Base-by-base conservation (phyloP, 1,140 invertebrate species). In the Ostrea denselamellosa region DNA sequence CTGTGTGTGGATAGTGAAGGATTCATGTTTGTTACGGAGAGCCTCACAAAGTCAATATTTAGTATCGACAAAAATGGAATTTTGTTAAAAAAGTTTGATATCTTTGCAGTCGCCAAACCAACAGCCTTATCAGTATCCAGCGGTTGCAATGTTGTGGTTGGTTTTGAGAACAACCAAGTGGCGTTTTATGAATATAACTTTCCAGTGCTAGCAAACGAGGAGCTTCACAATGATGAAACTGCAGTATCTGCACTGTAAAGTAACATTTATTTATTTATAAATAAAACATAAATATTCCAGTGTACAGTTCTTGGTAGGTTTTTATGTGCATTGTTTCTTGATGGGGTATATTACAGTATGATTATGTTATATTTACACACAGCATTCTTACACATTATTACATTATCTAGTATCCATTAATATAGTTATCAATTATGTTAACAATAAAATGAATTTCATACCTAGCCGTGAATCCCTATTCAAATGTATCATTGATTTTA, bases 31-130 rank as follows among this genome's bases (percentile, higher is more conserved):
- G 28, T 77, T 77, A 77, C 68, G 22, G 68, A 77, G 14, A 77
- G 68, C 7, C 68, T 28, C 22, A 17, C 68, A 0, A 77, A 34
- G 25, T 77, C 68, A 10, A 77, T 77, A 77, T 77, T 28, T 34
- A 77, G 22, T 25, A 22, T 77, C 12, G 68, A 77, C 68, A 77
- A 2, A 22, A 77, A 77, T 77, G 68, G 68, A 77, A 34, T 77
- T 44, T 34, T 77, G 22, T 10, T 34, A 9, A 22, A 77, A 14
- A 34, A 77, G 28, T 25, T 77, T 10, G 68, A 77, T 34, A 34
- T 77, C 9, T 77, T 34, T 77, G 12, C 22, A 10, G 25, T 25
- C 68, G 8, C 28, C 0, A 22, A 34, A 14, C 68, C 68, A 10
- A 44, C 68, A 4, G 22, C 68, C 22, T 12, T 77, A 12, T 77